Evolutionary conservation across 2,113 vertebrate species (phyloP), one percentile per base, ranked within the genome.

Genomic region (Nibea albiflora): DNA sequence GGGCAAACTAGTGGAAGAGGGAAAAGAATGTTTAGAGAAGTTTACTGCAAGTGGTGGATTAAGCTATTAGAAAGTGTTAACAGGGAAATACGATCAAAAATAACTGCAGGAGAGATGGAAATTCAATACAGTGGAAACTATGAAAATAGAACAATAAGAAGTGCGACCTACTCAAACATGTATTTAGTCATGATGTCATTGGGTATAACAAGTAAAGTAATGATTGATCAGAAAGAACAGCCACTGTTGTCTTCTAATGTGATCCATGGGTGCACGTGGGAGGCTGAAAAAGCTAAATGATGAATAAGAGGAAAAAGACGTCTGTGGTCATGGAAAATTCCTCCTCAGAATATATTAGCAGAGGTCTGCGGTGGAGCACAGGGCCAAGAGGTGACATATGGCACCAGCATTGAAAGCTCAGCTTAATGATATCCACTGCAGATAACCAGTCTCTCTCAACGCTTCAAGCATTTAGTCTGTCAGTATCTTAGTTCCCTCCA

Each of bases 341-440:
- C 86, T 78, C 73, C 49, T 17, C 15, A 79, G 72, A 93, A 86
- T 67, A 80, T 73, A 85, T 87, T 72, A 85, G 73, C 85, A 89
- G 85, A 86, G 63, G 65, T 88, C 76, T 85, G 80, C 19, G 64
- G 63, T 47, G 56, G 62, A 72, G 78, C 42, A 22, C 60, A 62
- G 62, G 83, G 73, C 82, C 77, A 78, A 39, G 77, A 85, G 87
- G 87, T 92, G 90, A 92, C 87, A 87, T 92, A 90, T 88, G 81
- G 80, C 84, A 76, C 53, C 57, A 49, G 86, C 77, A 84, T 87
- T 90, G 67, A 89, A 67, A 80, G 67, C 76, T 72, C 57, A 6
- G 76, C 85, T 73, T 65, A 77, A 84, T 86, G 53, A 71, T 60
- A 84, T 81, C 74, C 70, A 68, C 81, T 79, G 71, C 64, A 72